These are phyloP conservation scores for Drosophila histrio DNA, from an alignment of 2,888 invertebrate species.

Conservation along the genomic window DNA sequence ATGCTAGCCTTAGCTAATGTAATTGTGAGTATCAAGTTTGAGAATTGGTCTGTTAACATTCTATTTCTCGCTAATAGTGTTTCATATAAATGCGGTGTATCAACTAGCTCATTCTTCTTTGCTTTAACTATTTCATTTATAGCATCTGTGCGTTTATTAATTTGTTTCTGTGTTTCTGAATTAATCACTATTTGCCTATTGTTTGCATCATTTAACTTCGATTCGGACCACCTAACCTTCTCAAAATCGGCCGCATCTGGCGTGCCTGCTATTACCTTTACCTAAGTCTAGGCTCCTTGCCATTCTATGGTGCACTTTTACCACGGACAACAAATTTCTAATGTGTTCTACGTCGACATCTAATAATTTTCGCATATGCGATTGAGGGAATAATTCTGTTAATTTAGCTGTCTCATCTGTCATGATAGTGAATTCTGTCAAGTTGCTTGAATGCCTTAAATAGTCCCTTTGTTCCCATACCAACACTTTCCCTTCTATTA, in stretches of 20 bases:
- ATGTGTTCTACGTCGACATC: too few relatives aligned
- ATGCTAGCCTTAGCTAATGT: too few relatives aligned
- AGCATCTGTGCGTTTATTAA: not conserved
- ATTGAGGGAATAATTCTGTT: not conserved
- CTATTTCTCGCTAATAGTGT: not conserved
- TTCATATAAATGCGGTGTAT: not conserved
- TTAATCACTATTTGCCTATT: not conserved
- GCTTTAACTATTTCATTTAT: not conserved
- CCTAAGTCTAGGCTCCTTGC: too few relatives aligned
- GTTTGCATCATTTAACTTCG: not conserved
- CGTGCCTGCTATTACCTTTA: not conserved
- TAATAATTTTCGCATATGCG: not conserved
- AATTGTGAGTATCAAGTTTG: too few relatives aligned
- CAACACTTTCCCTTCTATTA: not conserved
- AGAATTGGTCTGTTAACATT: constrained; percentile 1
- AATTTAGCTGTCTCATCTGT: not conserved
- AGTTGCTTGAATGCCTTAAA: not conserved
- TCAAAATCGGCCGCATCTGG: constrained; percentile 4
- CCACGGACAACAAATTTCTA: too few relatives aligned
- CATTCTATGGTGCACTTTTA: too few relatives aligned
- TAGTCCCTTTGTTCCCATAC: not conserved
- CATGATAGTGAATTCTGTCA: not conserved
- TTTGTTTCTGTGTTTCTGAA: not conserved
- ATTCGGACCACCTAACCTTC: not conserved
- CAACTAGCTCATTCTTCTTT: not conserved